Conservation (phyloP, 2,888 invertebrate species). For the Eristalinus sepulchralis region DNA sequence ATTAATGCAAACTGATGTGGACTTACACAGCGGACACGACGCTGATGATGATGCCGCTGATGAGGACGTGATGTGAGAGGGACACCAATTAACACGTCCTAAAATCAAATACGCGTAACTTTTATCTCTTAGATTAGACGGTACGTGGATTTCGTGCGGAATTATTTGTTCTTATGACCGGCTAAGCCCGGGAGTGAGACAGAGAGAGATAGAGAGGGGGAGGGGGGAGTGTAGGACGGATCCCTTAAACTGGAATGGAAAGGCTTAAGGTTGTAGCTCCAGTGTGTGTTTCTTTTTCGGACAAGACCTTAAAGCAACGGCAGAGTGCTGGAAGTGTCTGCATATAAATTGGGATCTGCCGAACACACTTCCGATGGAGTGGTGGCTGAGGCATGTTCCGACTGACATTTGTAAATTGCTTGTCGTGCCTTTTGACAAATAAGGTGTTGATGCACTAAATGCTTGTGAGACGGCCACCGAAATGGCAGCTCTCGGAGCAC, state of each 20-base stretch:
- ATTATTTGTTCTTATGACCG: conserved; percentile 41
- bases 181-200: neutral
- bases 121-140: conserved; percentile 68
- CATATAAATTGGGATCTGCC: neutral
- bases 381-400: neutral
- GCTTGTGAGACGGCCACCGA: neutral
- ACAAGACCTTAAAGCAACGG: neutral
- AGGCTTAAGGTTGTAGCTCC: neutral
- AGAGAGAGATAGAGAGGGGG: neutral
- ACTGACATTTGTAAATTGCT: neutral
- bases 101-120: conserved; percentile 70
- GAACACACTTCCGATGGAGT: neutral
- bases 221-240: neutral
- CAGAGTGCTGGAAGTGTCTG: neutral
- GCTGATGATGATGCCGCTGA: conserved; percentile 54
- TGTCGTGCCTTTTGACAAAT: neutral
- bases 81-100: conserved; percentile 72
- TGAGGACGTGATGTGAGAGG: conserved; percentile 67
- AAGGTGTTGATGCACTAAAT: neutral
- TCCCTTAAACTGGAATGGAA: neutral
- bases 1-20: conserved; percentile 71
- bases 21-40: conserved; percentile 65
- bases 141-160: conserved; percentile 55
- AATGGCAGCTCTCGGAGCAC: neutral
- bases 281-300: neutral